These are phyloP conservation scores for Drosophila paucipuncta DNA, from an alignment of 2,888 invertebrate genomes.

Conservation along the genomic window DNA sequence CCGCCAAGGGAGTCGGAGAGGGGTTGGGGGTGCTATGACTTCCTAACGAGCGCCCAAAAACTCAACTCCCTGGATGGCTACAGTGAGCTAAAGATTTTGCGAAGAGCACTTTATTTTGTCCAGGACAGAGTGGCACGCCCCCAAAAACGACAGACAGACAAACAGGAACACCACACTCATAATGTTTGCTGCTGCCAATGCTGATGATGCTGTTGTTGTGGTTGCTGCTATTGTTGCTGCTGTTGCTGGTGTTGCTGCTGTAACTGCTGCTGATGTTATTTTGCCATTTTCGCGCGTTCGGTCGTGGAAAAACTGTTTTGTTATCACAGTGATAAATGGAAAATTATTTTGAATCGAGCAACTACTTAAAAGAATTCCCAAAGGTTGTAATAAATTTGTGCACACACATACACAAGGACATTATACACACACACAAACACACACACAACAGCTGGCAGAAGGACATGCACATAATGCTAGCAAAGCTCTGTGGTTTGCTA, in stretches of 20 bases:
- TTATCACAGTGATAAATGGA: constrained; percentile 83
- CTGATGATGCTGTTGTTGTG: constrained; percentile 12
- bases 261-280: constrained; percentile 66
- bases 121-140: constrained; percentile 62
- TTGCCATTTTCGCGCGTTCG: constrained; percentile 72
- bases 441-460: constrained; percentile 27
- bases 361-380: constrained; percentile 83
- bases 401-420: constrained; percentile 41
- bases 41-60: constrained; percentile 64
- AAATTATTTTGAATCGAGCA: constrained; percentile 82
- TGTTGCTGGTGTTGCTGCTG: constrained; percentile 20
- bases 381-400: constrained; percentile 83
- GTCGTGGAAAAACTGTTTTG: constrained; percentile 70
- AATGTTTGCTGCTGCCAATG: constrained; percentile 45
- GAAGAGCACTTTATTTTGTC: constrained; percentile 73
- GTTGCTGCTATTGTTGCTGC: constrained; percentile 31
- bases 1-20: not conserved
- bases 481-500: constrained; percentile 60
- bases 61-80: constrained; percentile 48
- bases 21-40: not conserved
- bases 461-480: constrained; percentile 61
- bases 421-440: constrained; percentile 18
- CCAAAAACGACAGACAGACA: constrained; percentile 33
- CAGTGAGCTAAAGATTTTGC: constrained; percentile 65
- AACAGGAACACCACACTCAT: constrained; percentile 52